Base-by-base conservation (phyloP, 2,888 invertebrate species). In the Bhutanitis thaidina region DNA sequence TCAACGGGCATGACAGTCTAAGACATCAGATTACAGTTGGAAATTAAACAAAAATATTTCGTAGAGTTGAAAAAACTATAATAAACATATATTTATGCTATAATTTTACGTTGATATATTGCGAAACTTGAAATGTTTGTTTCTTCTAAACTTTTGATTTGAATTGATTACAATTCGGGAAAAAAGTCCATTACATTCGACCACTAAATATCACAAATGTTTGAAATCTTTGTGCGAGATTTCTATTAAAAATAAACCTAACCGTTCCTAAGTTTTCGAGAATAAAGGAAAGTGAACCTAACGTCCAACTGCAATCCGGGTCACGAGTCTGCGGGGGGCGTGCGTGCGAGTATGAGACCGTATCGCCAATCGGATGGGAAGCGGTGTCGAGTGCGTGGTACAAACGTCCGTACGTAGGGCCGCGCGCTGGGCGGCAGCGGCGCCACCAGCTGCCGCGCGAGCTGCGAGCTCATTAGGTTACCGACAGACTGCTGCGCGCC, bases 381-480 rank as follows among this genome's bases (percentile, higher is more conserved):
- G 86, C 85, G 85, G 85, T 83, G 86, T 84, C 77, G 87, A 87
- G 86, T 87, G 87, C 87, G 88, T 86, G 87, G 86, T 87, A 86
- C 86, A 87, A 87, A 89, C 77, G 80, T 84, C 81, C 87, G 86
- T 88, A 88, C 89, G 87, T 90, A 90, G 80, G 87, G 84, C 65
- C 89, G 74, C 74, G 80, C 83, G 70, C 74, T 72, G 64, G 87
- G 77, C 77, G 91, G 86, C 80, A 90, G 86, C 77, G 91, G 91
- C 77, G 91, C 91, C 71, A 91, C 90, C 78, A 91, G 89, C 80
- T 91, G 91, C 60, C 91, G 89, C 71, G 91, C 91, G 73, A 91
- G 90, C 83, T 91, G 91, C 81, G 91, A 91, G 80, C 85, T 87
- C 90, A 91, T 83, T 81, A 91, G 81, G 77, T 74, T 84, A 76